Evolutionary conservation across 2,113 vertebrate genomes (phyloP).

Genomic region (Oriolus oriolus): DNA sequence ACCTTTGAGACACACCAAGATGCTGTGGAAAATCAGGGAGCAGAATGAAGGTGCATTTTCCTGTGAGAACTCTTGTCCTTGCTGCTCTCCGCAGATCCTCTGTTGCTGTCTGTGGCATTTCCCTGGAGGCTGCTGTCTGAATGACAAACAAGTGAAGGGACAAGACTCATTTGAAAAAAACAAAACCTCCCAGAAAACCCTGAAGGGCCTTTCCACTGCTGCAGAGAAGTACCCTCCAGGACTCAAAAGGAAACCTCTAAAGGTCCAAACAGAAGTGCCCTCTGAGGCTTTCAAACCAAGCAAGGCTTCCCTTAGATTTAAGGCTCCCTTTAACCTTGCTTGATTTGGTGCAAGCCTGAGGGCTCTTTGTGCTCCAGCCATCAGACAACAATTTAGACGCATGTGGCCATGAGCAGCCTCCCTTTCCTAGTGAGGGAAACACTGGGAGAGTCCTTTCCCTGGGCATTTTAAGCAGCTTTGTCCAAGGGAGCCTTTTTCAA

Average conservation of each 20-base stretch:
- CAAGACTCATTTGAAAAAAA: not conserved
- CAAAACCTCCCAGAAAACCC: not conserved
- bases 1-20: not conserved
- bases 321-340: not conserved
- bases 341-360: not conserved
- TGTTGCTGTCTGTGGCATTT: not conserved
- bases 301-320: not conserved
- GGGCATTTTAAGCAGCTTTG: not conserved
- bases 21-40: not conserved
- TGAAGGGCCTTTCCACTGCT: not conserved
- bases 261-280: not conserved
- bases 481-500: not conserved
- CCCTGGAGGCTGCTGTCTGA: slow-evolving; percentile 23
- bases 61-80: not conserved
- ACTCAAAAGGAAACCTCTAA: not conserved
- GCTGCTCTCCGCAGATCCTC: not conserved
- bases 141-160: slow-evolving; percentile 35
- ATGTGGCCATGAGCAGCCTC: not conserved
- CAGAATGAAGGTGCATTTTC: not conserved
- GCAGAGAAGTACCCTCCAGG: not conserved
- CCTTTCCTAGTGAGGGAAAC: not conserved
- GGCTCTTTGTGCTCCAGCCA: not conserved
- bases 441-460: not conserved
- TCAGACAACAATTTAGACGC: not conserved
- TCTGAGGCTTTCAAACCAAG: not conserved